Evolutionary conservation across 2,113 vertebrate species (phyloP), one percentile per base, ranked within the genome.

Genomic region (Amphilophus citrinellus): DNA sequence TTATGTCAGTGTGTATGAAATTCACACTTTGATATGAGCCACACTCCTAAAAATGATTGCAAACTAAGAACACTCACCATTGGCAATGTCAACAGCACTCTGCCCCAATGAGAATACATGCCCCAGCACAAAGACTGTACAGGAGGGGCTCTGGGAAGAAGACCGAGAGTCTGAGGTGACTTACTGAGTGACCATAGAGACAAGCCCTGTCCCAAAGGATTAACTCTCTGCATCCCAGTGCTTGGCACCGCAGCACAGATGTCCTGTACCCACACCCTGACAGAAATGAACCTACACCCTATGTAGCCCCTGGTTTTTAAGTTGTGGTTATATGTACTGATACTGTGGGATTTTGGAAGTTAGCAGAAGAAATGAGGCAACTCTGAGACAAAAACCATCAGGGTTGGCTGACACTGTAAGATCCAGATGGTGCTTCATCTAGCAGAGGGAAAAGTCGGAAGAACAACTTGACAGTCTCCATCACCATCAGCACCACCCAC

Each of bases 361-460:
- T 60, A 9, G 6, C 15, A 61, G 62, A 42, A 27, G 27, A 80
- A 5, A 6, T 20, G 60, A 22, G 44, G 35, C 35, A 42, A 30
- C 15, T 75, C 18, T 32, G 24, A 39, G 32, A 39, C 50, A 73
- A 6, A 30, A 68, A 24, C 37, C 30, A 27, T 77, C 24, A 50
- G 61, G n/a, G 82, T 50, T 10, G 15, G 47, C 32, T 15, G 7
- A 20, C 30, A 17, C 35, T 35, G 35, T 35, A 8, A 27, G 47
- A 79, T 44, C 65, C 78, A 65, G 82, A 79, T 53, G 66, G 15
- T 42, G 27, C 7, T 56, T 62, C 65, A 17, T 30, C 20, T 37
- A 68, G 39, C 63, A 66, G 63, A 18, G 35, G 42, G 60, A 10
- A 32, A 18, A 18, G 3, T 0, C 0, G 59, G 18, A 76, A 60